phyloP scores from a whole-genome alignment of 30 jellyfish, hydroid and myxozoan species.

The Hydractinia echinata region DNA sequence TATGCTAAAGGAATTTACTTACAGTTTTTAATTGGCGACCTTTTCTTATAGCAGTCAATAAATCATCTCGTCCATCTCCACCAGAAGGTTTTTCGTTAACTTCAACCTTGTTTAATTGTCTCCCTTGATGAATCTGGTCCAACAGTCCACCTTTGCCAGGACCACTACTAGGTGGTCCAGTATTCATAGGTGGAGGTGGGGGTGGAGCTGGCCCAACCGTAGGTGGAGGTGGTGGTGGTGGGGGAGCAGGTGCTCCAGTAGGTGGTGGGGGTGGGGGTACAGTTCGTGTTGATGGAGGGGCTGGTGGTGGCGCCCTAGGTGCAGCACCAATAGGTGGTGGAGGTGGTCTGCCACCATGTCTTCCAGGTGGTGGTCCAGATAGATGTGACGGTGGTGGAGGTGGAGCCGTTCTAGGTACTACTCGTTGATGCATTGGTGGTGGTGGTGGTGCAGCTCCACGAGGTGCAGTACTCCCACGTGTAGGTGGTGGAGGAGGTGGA shows the following conservation, averaged over 20 bases:
- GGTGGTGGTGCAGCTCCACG: slow-evolving; percentile 77
- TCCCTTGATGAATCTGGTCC: slow-evolving; percentile 55
- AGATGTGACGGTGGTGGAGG: slow-evolving; percentile 77
- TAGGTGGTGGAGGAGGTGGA: slow-evolving; percentile 63
- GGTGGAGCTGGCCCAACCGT: slow-evolving; percentile 29
- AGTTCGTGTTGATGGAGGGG: slow-evolving; percentile 33
- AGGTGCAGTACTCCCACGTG: slow-evolving; percentile 45
- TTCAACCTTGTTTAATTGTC: slow-evolving; percentile 38
- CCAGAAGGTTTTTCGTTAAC: slow-evolving; percentile 26
- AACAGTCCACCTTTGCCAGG: slow-evolving; percentile 39
- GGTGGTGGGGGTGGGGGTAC: slow-evolving; percentile 46
- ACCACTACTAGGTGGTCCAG: slow-evolving; percentile 43
- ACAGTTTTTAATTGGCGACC: slow-evolving; percentile 60
- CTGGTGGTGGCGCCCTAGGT: slow-evolving; percentile 46
- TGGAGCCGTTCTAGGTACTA: slow-evolving; percentile 71
- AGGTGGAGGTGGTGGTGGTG: slow-evolving; percentile 34
- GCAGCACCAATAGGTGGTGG: slow-evolving; percentile 30
- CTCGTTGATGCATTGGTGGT: slow-evolving; percentile 44
- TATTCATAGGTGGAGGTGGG: slow-evolving; percentile 28
- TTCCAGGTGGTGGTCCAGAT: slow-evolving; percentile 54
- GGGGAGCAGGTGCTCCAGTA: slow-evolving; percentile 42
- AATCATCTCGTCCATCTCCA: slow-evolving; percentile 46
- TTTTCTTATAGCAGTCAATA: slow-evolving; percentile 51
- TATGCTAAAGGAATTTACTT: background rate
- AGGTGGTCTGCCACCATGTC: slow-evolving; percentile 32